These are phyloP conservation scores for Ispidina picta DNA, from an alignment of 2,797 vertebrate species.

Conservation along the genomic window DNA sequence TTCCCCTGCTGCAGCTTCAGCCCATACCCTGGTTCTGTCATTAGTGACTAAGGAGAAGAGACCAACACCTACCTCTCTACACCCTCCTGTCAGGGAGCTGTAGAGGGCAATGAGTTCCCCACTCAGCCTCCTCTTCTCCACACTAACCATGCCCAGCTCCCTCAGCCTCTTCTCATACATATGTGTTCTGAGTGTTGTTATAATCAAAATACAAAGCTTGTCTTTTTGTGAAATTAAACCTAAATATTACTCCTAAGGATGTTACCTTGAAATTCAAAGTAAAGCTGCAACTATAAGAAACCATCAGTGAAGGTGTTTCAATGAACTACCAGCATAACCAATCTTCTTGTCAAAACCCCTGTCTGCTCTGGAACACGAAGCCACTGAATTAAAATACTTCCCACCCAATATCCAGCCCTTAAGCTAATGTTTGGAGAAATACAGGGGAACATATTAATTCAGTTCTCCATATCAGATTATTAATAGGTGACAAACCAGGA, in stretches of 20 bases:
- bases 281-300: not conserved
- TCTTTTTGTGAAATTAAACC: not conserved
- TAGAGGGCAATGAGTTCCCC: too few relatives aligned
- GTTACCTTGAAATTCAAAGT: not conserved
- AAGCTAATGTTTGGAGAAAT: conserved; percentile 18
- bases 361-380: not conserved
- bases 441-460: not conserved
- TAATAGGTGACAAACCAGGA: conserved; percentile 41
- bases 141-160: too few relatives aligned
- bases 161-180: too few relatives aligned
- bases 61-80: too few relatives aligned
- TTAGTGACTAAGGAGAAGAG: too few relatives aligned
- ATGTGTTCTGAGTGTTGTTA: not conserved
- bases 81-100: too few relatives aligned
- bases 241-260: not conserved
- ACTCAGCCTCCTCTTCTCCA: too few relatives aligned
- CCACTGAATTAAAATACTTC: conserved; percentile 5
- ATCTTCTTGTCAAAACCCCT: conserved; percentile 45
- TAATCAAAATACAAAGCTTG: not conserved
- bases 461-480: conserved; percentile 13
- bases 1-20: too few relatives aligned
- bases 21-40: too few relatives aligned
- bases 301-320: not conserved
- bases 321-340: not conserved
- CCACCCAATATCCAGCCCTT: not conserved